Percentiles rank a stretch among this genome's conserved stretches.
These are phyloP conservation scores for Ruditapes philippinarum DNA, from an alignment of 1,140 invertebrate species.

Conservation along the genomic window DNA sequence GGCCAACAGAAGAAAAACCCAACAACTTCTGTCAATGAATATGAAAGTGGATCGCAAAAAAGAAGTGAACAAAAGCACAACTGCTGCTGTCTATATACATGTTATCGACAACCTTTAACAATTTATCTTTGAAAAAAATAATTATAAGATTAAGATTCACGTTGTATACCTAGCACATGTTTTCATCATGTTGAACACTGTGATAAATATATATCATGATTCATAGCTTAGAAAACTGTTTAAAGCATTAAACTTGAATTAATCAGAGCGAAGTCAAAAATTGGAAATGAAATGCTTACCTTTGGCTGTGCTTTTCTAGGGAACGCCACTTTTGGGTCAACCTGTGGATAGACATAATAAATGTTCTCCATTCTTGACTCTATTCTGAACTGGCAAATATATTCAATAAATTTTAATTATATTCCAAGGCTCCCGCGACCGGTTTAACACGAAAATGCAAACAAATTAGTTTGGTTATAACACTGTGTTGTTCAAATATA, in stretches of 20 bases:
- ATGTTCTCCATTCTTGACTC: slow-evolving; percentile 70
- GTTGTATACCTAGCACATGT: no score
- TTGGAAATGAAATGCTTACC: slow-evolving; percentile 73
- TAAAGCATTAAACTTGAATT: neutral
- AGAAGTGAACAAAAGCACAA: neutral
- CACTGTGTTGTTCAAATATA: slow-evolving; percentile 51
- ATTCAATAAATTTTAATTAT: slow-evolving; percentile 59
- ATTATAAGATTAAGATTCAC: no score
- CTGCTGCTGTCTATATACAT: neutral
- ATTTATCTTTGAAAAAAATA: neutral
- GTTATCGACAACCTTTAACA: neutral
- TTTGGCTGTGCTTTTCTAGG: slow-evolving; percentile 91
- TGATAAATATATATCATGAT: neutral
- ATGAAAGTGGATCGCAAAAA: neutral
- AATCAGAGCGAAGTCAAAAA: neutral
- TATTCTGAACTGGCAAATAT: neutral
- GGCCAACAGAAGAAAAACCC: no score
- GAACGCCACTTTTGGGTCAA: slow-evolving; percentile 99
- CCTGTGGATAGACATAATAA: slow-evolving; percentile 91
- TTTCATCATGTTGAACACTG: neutral
- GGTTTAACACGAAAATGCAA: slow-evolving; percentile 58
- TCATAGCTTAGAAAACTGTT: neutral
- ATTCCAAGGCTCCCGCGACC: slow-evolving; percentile 41
- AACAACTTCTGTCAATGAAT: no score
- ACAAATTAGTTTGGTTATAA: slow-evolving; percentile 56